phyloP scores from a whole-genome alignment of 2,113 vertebrate genomes.

The Brachyhypopomus occidentalis region DNA sequence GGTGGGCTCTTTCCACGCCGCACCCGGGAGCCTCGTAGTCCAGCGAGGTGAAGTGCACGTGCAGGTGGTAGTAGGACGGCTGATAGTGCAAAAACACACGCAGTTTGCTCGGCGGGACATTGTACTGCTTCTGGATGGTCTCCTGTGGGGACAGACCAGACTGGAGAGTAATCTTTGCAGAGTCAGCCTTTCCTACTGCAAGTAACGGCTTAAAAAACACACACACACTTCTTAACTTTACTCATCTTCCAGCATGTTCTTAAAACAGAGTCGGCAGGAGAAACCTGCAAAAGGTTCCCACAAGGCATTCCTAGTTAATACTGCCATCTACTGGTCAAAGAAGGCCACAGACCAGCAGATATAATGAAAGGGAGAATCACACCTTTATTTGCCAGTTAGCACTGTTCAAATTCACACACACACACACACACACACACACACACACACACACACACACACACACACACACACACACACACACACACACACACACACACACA shows the following conservation, averaged over 20 bases:
- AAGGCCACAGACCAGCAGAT: neutral
- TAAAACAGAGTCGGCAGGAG: neutral
- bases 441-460: no score
- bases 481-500: no score
- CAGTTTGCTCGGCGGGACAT: conserved; percentile 72
- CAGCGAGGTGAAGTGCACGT: conserved; percentile 90
- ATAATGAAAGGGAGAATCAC: neutral
- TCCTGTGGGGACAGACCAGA: conserved; percentile 70
- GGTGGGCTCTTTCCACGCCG: conserved; percentile 86
- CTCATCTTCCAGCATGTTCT: neutral
- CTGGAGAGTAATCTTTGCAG: no score
- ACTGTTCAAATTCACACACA: no score
- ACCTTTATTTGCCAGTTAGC: no score
- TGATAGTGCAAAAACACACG: conserved; percentile 92
- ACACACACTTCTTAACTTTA: neutral
- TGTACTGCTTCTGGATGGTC: conserved; percentile 75
- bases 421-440: no score
- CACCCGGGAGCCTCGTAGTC: conserved; percentile 83
- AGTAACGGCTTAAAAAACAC: neutral
- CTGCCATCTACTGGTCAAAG: conserved; percentile 37
- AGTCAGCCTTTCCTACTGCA: neutral
- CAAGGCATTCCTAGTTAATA: neutral
- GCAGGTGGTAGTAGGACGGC: conserved; percentile 94
- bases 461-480: no score
- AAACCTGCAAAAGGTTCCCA: neutral